phyloP scores from a whole-genome alignment of 2,888 invertebrate genomes.

The Troglohyphantes excavatus region DNA sequence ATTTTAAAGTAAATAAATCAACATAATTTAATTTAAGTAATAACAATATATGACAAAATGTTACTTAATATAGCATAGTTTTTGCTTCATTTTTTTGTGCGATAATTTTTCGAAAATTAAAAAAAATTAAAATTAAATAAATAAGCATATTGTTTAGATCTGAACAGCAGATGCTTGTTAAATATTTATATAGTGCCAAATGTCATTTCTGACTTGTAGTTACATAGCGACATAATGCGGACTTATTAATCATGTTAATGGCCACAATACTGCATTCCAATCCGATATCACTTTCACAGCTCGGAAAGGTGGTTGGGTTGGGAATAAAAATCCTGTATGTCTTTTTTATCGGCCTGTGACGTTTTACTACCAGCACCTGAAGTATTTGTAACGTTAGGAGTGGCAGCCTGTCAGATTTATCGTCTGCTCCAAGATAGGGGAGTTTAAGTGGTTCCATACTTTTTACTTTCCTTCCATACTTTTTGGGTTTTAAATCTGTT shows the following conservation, averaged over 20 bases:
- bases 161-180: no score
- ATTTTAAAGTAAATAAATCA: no score
- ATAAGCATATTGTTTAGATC: no score
- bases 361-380: slow-evolving; percentile 10
- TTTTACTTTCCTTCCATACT: neutral
- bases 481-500: no score
- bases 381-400: slow-evolving; percentile 14
- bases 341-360: neutral
- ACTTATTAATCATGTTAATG: neutral
- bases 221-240: neutral
- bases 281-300: neutral
- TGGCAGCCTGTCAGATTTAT: slow-evolving; percentile 34
- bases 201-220: no score
- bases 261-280: neutral
- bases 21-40: no score
- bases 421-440: neutral
- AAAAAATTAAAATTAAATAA: no score
- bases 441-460: neutral
- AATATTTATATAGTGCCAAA: no score
- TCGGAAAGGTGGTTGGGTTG: neutral
- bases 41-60: no score
- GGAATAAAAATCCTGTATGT: neutral
- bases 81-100: no score
- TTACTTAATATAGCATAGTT: no score
- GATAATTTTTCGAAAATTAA: no score